Base-by-base conservation (phyloP, 1,140 invertebrate genomes). In the Bactericera cockerelli region DNA sequence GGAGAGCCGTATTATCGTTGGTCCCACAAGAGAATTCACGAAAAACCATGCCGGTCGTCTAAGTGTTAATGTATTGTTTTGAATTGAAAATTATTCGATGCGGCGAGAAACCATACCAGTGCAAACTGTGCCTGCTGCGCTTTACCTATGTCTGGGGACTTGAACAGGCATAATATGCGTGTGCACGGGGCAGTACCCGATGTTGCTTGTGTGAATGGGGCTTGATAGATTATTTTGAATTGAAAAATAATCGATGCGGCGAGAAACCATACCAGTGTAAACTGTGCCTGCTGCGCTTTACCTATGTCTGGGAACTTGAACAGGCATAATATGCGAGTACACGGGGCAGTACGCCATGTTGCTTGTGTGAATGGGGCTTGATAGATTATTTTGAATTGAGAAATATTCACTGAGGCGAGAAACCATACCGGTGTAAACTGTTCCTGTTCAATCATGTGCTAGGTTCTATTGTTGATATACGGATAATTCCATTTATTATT, bases 121-220 rank as follows among this genome's bases (percentile, higher is more conserved):
- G 87, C 70, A 84, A 85, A 69, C 70, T 89, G 11, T 97, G 93
- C 73, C 76, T 92, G 59, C 76, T 94, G 33, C 76, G 79, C 76
- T 99, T 99, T 72, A 96, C 93, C 4, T 95, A 99, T n/a, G 70
- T 97, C 93, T 54, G 95, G 96, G 39, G 99, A 98, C 75, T 79
- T 98, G 21, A 98, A 99, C 76, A 81, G 96, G 67, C 96, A 99
- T 72, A n/a, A n/a, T n/a, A 98, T 99, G 95, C 78, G 94, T 65
- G 93, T 99, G 13, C 96, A 99, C 66, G 74, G 72, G 73, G 66
- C 71, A 61, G 63, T 61, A 59, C 62, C 60, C 57, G 16, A 53
- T 63, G 38, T 61, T 62, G 36, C 61, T 65, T 6, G 62, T 62
- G 54, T 64, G 59, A 64, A 31, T 13, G 4, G 28, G 4, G 28